Percentiles rank a stretch among this genome's conserved stretches.
phyloP scores from a whole-genome alignment of 2,797 vertebrate species.

The Manis crassicaudata region DNA sequence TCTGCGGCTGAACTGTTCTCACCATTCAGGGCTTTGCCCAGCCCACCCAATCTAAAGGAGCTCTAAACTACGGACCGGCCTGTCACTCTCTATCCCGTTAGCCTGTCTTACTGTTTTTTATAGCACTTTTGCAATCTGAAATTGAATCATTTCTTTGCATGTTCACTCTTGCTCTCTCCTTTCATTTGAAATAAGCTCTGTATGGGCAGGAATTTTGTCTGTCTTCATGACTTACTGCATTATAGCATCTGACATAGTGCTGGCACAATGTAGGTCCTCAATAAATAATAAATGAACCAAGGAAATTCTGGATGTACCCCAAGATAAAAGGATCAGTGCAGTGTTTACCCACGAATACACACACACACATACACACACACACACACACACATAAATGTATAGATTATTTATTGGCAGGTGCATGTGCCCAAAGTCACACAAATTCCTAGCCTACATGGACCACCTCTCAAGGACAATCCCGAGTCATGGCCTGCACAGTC shows the following conservation, averaged over 20 bases:
- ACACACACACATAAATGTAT: neutral
- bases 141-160: constrained; percentile 51
- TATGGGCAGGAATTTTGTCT: constrained; percentile 33
- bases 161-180: constrained; percentile 35
- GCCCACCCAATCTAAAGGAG: neutral
- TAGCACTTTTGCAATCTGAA: constrained; percentile 47
- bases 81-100: neutral
- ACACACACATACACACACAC: neutral
- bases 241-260: neutral
- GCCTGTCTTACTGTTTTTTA: constrained; percentile 17
- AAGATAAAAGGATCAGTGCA: neutral
- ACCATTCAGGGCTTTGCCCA: constrained; percentile 2
- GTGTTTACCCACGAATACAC: neutral
- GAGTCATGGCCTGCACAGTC: neutral
- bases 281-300: neutral
- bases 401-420: neutral
- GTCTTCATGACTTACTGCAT: neutral
- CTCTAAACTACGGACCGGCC: neutral
- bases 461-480: neutral
- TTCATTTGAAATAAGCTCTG: constrained; percentile 26
- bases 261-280: constrained; percentile 38
- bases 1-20: neutral
- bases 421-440: neutral
- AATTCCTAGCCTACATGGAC: neutral
- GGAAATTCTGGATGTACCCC: neutral